phyloP scores from a whole-genome alignment of 2,797 vertebrate genomes.

The Balearica regulorum region DNA sequence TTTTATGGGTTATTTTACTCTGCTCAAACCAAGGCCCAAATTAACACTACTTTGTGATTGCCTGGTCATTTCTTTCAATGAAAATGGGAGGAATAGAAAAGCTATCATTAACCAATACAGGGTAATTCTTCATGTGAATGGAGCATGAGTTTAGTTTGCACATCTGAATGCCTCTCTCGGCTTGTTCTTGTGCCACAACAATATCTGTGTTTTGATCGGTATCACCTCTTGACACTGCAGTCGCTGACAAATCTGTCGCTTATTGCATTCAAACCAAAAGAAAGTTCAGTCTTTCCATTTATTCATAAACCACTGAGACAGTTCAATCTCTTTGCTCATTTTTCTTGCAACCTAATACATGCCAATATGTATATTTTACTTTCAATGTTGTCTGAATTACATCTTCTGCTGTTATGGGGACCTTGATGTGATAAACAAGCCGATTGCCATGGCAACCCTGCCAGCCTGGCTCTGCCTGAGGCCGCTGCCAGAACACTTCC shows the following conservation, averaged over 20 bases:
- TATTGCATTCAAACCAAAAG: neutral
- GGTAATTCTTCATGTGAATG: neutral
- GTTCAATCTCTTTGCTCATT: neutral
- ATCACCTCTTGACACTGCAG: neutral
- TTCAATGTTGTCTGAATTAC: neutral
- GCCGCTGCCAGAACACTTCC: neutral
- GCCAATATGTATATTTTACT: neutral
- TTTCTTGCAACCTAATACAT: neutral
- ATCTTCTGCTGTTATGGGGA: neutral
- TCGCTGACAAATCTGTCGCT: neutral
- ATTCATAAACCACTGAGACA: neutral
- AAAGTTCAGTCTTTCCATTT: neutral
- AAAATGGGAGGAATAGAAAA: neutral
- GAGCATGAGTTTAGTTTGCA: neutral
- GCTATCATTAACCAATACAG: neutral
- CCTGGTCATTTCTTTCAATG: neutral
- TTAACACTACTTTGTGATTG: neutral
- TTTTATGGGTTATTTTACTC: neutral
- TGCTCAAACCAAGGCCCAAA: neutral
- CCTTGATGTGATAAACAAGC: conserved; percentile 35
- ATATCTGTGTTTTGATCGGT: neutral
- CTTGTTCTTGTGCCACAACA: neutral
- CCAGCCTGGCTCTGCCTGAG: conserved; percentile 1
- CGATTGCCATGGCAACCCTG: conserved; percentile 45
- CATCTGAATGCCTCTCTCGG: neutral